Evolutionary conservation across 1,140 invertebrate species (phyloP).

Genomic region (Chironomus striatipennis): DNA sequence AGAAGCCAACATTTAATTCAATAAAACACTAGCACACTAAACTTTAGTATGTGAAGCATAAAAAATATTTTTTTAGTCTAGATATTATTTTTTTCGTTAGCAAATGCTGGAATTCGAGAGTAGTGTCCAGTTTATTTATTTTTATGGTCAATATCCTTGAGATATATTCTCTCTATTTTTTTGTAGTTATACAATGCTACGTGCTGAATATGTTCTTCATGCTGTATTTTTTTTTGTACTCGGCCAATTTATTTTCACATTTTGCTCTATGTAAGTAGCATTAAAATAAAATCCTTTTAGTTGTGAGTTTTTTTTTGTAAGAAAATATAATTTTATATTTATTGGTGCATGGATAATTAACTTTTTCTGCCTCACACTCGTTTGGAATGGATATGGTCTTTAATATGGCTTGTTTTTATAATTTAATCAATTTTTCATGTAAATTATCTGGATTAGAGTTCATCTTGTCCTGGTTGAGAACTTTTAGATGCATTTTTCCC

Average conservation of each 20-base stretch:
- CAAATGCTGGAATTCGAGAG: not conserved
- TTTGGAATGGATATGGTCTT: not conserved
- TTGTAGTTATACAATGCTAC: not conserved
- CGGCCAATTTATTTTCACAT: slow-evolving; percentile 16
- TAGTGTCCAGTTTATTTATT: slow-evolving; percentile 21
- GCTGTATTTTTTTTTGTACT: not conserved
- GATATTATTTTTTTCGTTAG: too few relatives aligned
- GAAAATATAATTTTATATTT: slow-evolving; percentile 17
- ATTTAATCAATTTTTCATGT: too few relatives aligned
- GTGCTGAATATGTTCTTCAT: slow-evolving; percentile 12
- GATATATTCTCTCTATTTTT: not conserved
- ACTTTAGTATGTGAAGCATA: too few relatives aligned
- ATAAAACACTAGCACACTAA: too few relatives aligned
- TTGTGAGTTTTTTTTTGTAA: not conserved
- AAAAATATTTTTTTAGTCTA: too few relatives aligned
- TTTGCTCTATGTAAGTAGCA: not conserved
- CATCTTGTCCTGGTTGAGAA: too few relatives aligned
- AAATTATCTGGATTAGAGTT: too few relatives aligned
- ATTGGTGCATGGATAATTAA: slow-evolving; percentile 22
- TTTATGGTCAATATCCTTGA: slow-evolving; percentile 19
- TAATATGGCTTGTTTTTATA: not conserved
- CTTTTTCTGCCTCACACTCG: slow-evolving; percentile 10
- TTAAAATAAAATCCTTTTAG: slow-evolving; percentile 18
- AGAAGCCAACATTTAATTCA: too few relatives aligned
- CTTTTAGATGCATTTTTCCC: too few relatives aligned